A percentile compares a stretch with the other conserved stretches of the same genome.
phyloP scores from a whole-genome alignment of 1,140 invertebrate species.

The Caerostris extrusa region DNA sequence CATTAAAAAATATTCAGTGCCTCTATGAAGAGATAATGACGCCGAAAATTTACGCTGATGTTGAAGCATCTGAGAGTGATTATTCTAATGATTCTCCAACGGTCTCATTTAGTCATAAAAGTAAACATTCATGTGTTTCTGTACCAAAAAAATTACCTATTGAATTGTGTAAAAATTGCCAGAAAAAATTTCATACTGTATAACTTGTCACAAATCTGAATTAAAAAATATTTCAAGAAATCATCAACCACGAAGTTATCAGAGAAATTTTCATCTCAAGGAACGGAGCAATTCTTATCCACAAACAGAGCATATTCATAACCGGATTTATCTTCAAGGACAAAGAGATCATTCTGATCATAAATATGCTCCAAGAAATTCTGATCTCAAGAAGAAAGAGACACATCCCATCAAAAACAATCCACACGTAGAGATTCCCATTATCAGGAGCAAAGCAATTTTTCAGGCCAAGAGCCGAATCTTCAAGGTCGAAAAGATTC shows the following conservation, averaged over 20 bases:
- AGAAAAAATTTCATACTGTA: background rate
- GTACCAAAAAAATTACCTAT: background rate
- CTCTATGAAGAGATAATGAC: conserved; percentile 63
- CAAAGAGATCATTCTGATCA: no score
- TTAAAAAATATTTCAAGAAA: background rate
- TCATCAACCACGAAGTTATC: background rate
- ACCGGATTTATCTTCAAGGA: no score
- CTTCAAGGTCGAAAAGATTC: background rate
- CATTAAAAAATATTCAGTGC: conserved; percentile 41
- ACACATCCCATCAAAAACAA: background rate
- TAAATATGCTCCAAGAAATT: background rate
- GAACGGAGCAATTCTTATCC: background rate
- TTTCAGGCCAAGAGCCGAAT: background rate
- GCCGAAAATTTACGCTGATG: background rate
- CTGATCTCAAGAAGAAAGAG: background rate
- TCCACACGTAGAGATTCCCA: background rate
- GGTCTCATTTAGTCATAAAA: background rate
- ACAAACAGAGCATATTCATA: background rate
- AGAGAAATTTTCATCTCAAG: background rate
- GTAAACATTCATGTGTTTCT: background rate
- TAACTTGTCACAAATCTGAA: background rate
- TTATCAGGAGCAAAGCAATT: background rate
- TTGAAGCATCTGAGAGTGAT: background rate
- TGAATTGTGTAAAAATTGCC: conserved; percentile 34
- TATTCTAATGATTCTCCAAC: background rate